Percentiles rank a stretch among this genome's conserved stretches.
Evolutionary conservation across 1,140 invertebrate species (phyloP).

Genomic region (Capitella teleta): DNA sequence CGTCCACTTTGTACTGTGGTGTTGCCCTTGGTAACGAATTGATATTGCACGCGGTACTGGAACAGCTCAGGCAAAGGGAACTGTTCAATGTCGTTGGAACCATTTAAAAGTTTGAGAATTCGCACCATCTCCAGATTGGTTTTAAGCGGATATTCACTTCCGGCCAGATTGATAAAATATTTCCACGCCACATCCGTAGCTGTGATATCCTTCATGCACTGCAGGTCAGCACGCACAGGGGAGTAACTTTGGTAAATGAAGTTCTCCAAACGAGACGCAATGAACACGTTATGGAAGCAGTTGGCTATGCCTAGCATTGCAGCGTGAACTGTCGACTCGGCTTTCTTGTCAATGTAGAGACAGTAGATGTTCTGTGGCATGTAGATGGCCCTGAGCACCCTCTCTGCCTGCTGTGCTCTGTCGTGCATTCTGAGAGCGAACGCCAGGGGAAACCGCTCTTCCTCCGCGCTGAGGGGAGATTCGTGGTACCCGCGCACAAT

Average conservation of each 20-base stretch:
- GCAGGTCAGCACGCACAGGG: constrained; percentile 20
- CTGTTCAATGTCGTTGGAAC: constrained; percentile 10
- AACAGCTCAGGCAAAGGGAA: neutral
- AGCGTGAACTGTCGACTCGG: constrained; percentile 9
- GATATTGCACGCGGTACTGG: neutral
- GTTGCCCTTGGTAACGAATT: neutral
- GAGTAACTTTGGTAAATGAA: constrained; percentile 15
- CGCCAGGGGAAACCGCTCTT: constrained; percentile 9
- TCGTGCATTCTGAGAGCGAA: constrained; percentile 7
- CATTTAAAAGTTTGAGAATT: constrained; percentile 8
- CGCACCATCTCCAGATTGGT: constrained; percentile 9
- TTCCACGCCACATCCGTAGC: constrained; percentile 6
- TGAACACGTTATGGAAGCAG: constrained; percentile 30
- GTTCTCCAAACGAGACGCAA: constrained; percentile 17
- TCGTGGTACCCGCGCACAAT: neutral
- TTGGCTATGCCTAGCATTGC: constrained; percentile 16
- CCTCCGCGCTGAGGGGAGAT: neutral
- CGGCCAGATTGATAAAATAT: constrained; percentile 15
- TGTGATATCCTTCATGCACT: constrained; percentile 23
- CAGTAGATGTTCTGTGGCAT: constrained; percentile 32
- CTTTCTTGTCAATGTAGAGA: constrained; percentile 26
- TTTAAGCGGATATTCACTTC: constrained; percentile 10
- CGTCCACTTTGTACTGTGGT: neutral
- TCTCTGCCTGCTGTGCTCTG: constrained; percentile 13
- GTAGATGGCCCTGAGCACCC: constrained; percentile 25